Conservation (phyloP, 2,113 vertebrate genomes). For the Rhynchomys soricoides region DNA sequence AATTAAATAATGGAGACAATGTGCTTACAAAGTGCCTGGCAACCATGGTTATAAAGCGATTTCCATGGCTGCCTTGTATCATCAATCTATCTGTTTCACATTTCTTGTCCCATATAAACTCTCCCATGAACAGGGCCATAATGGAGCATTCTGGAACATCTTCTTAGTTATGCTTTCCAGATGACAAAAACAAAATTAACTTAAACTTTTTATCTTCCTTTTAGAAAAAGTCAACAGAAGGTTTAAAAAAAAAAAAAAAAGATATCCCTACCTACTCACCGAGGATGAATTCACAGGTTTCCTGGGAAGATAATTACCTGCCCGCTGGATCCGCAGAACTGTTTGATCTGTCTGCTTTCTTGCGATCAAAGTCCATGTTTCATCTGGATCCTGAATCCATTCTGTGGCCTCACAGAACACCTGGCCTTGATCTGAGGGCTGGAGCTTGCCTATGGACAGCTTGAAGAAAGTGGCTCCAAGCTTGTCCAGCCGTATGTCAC, state of each 20-base stretch:
- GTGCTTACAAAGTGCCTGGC: not conserved
- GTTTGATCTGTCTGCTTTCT: conserved; percentile 81
- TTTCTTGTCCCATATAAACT: not conserved
- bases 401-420: conserved; percentile 90
- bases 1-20: not conserved
- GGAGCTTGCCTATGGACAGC: conserved; percentile 83
- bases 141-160: not conserved
- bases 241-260: not conserved
- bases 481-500: conserved; percentile 88
- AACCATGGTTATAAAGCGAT: not conserved
- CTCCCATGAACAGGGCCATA: not conserved
- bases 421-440: conserved; percentile 87
- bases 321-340: conserved; percentile 34
- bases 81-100: not conserved
- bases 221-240: not conserved
- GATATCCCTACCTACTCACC: not conserved
- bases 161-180: not conserved
- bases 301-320: conserved; percentile 77
- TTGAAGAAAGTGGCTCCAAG: conserved; percentile 85
- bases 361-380: conserved; percentile 89
- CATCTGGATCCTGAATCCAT: conserved; percentile 94
- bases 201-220: conserved; percentile 6
- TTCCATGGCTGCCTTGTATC: not conserved
- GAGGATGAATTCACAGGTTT: not conserved
- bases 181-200: not conserved